Evolutionary conservation across 35 echinoderm and acorn worm species (phyloP).

Genomic region (Apostichopus parvimensis): DNA sequence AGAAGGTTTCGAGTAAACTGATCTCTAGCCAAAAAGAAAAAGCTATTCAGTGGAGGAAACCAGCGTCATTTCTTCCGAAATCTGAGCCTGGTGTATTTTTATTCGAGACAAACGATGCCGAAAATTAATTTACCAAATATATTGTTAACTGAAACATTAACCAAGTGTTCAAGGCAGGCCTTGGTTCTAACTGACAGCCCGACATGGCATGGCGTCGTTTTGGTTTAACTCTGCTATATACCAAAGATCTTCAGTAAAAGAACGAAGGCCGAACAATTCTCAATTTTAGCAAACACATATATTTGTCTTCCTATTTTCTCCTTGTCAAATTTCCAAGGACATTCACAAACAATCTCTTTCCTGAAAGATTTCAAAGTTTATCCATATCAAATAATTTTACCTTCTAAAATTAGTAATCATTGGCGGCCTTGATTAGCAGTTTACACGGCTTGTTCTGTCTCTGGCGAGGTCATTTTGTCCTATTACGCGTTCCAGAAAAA

Average conservation of each 20-base stretch:
- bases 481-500: conserved; percentile 1
- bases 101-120: conserved; percentile 23
- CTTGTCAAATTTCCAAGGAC: conserved; percentile 30
- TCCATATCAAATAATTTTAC: conserved; percentile 50
- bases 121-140: conserved; percentile 50
- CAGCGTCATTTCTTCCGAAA: conserved; percentile 5
- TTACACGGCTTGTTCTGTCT: conserved; percentile 35
- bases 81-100: neutral
- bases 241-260: neutral
- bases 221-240: neutral
- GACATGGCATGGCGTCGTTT: conserved; percentile 5
- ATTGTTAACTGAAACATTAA: conserved; percentile 42
- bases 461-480: conserved; percentile 12
- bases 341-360: conserved; percentile 45
- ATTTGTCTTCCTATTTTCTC: conserved; percentile 13
- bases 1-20: neutral
- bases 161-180: conserved; percentile 37
- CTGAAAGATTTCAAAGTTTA: conserved; percentile 28
- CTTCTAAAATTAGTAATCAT: conserved; percentile 54
- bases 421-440: conserved; percentile 51
- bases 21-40: neutral
- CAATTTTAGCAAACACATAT: conserved; percentile 40
- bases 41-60: neutral
- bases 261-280: conserved; percentile 33
- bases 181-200: conserved; percentile 11